Percentiles rank a stretch among this genome's conserved stretches.
phyloP scores from a whole-genome alignment of 2,113 vertebrate genomes.

The Psilopsiagon aurifrons region DNA sequence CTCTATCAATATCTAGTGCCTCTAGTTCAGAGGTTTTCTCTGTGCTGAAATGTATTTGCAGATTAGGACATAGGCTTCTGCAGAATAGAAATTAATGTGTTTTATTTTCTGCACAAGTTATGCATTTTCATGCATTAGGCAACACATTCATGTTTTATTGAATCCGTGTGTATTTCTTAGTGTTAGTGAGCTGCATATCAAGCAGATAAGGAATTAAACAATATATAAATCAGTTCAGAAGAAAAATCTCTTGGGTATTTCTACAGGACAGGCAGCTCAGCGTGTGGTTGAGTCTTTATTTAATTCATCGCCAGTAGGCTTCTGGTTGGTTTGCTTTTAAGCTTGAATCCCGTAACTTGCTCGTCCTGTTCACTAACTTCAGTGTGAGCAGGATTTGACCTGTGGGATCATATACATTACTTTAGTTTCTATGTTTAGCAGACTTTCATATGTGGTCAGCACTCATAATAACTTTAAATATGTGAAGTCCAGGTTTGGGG shows the following conservation, averaged over 20 bases:
- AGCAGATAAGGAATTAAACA: conserved; percentile 36
- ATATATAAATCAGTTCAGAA: neutral
- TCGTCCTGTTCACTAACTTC: neutral
- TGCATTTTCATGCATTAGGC: conserved; percentile 5
- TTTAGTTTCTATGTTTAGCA: neutral
- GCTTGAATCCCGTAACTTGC: neutral
- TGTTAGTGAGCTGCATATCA: neutral
- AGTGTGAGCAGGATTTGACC: neutral
- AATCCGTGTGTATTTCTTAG: neutral
- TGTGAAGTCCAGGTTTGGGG: neutral
- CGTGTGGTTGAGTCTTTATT: neutral
- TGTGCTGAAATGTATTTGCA: conserved; percentile 13
- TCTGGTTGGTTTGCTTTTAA: neutral
- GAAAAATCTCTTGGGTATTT: neutral
- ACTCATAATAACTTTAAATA: neutral
- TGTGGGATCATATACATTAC: neutral
- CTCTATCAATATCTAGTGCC: neutral
- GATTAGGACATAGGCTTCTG: neutral
- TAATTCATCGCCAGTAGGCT: neutral
- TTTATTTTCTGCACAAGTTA: conserved; percentile 13
- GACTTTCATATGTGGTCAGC: neutral
- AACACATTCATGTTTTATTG: neutral
- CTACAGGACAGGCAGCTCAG: neutral
- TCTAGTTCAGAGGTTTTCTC: neutral
- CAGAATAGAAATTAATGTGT: conserved; percentile 46